Base-by-base conservation (phyloP, 2,797 vertebrate species). In the Buceros bicornis region DNA sequence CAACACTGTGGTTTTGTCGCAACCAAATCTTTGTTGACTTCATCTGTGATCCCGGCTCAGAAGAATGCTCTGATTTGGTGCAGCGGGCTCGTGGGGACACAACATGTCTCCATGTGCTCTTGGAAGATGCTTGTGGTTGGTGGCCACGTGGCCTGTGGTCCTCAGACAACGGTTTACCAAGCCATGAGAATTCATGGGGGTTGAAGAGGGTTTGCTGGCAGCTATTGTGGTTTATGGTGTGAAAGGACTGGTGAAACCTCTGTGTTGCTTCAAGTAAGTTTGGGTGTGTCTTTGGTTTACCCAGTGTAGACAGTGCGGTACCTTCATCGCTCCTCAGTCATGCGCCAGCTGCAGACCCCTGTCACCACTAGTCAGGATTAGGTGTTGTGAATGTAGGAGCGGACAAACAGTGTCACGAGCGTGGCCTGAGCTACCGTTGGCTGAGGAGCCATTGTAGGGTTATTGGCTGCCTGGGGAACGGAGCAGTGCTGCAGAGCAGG, bases 61-160 rank as follows among this genome's bases (percentile, higher is more conserved):
- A 95, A 73, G 57, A 96, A 95, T 85, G 85, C 82, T 93, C 35
- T 45, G 45, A 50, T 87, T 79, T 31, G 70, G 56, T 90, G 71
- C 66, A 79, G 48, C 70, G 86, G 90, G 62, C 77, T 86, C 0
- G 0, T 64, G 62, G 61, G 60, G 67, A 73, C 37, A n/a, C 60
- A 70, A 8, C 10, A 5, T 31, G n/a, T 77, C 42, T 88, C 56
- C 43, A 7, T 66, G 35, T 79, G 35, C 21, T 22, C 69, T 43
- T 42, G 43, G 67, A 88, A 80, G 83, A 84, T 67, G 35, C 60
- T 65, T 92, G 88, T 94, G 96, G 95, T 93, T 87, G 81, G n/a
- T 85, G 78, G 86, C 69, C 47, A 4, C 58, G 45, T 73, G 91
- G 80, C 56, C 33, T 87, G 77, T 79, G 71, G 87, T 57, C 50